These are phyloP conservation scores for Tuta absoluta DNA, from an alignment of 2,888 invertebrate genomes.

Conservation along the genomic window DNA sequence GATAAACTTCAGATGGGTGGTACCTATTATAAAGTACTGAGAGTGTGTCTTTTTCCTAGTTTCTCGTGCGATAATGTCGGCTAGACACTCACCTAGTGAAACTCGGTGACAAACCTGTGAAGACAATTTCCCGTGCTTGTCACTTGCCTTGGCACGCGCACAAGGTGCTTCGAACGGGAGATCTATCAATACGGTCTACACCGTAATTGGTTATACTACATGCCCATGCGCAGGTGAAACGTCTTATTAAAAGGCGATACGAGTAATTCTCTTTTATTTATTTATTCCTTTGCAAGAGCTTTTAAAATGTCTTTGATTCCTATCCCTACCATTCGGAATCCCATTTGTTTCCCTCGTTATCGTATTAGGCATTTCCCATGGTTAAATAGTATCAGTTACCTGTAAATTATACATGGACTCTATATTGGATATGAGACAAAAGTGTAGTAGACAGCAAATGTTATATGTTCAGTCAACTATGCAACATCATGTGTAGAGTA, in stretches of 20 bases:
- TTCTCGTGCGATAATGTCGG: no score
- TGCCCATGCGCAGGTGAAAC: constrained; percentile 63
- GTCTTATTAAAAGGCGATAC: constrained; percentile 49
- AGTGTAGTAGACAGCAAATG: background rate
- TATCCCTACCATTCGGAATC: background rate
- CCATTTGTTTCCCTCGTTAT: background rate
- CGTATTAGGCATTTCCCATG: constrained; percentile 2
- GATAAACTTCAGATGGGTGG: background rate
- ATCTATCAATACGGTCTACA: constrained; percentile 62
- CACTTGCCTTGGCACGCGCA: constrained; percentile 54
- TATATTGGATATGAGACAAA: background rate
- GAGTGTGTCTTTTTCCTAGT: no score
- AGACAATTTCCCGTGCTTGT: constrained; percentile 30
- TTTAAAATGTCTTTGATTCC: background rate
- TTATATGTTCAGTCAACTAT: background rate
- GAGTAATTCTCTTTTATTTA: constrained; percentile 32
- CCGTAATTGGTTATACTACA: constrained; percentile 61
- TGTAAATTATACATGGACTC: no score
- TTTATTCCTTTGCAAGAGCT: background rate
- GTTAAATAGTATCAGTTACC: background rate
- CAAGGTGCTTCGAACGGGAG: constrained; percentile 58
- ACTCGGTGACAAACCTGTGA: background rate
- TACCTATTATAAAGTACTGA: no score
- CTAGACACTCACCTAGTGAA: background rate
- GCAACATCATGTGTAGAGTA: background rate